phyloP scores from a whole-genome alignment of 1,140 invertebrate species.

The Tetramorium simillimum region DNA sequence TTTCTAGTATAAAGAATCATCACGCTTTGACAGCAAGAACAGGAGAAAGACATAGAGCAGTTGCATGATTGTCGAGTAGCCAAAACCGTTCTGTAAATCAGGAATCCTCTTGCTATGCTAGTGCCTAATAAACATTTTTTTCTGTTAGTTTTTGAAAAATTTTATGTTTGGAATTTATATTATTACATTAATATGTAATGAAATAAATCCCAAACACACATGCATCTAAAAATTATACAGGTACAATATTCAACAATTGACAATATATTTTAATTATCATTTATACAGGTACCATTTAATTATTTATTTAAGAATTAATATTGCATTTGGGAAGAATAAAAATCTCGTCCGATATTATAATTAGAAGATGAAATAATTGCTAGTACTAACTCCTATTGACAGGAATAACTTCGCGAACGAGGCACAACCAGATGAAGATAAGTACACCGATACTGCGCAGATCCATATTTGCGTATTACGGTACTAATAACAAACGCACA shows the following conservation, averaged over 20 bases:
- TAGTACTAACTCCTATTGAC: neutral
- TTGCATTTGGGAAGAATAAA: neutral
- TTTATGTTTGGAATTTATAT: neutral
- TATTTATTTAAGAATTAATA: neutral
- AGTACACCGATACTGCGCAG: neutral
- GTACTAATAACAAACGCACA: neutral
- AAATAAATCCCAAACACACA: neutral
- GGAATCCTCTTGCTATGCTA: constrained; percentile 41
- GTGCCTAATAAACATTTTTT: constrained; percentile 29
- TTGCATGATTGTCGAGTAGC: constrained; percentile 69
- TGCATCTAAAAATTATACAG: neutral
- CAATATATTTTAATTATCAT: neutral
- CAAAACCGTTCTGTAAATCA: constrained; percentile 63
- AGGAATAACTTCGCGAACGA: neutral
- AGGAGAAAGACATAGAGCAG: constrained; percentile 63
- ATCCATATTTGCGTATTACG: constrained; percentile 25
- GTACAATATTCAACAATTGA: neutral
- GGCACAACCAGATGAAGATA: neutral
- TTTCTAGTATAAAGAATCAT: constrained; percentile 68
- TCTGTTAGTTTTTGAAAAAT: neutral
- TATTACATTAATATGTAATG: neutral
- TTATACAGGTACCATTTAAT: neutral
- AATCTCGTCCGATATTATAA: neutral
- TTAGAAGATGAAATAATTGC: neutral
- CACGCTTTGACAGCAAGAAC: constrained; percentile 77